Percentiles rank a stretch among this genome's conserved stretches.
Conservation (phyloP, 2,797 vertebrate genomes). For the Rhinogobio ventralis region DNA sequence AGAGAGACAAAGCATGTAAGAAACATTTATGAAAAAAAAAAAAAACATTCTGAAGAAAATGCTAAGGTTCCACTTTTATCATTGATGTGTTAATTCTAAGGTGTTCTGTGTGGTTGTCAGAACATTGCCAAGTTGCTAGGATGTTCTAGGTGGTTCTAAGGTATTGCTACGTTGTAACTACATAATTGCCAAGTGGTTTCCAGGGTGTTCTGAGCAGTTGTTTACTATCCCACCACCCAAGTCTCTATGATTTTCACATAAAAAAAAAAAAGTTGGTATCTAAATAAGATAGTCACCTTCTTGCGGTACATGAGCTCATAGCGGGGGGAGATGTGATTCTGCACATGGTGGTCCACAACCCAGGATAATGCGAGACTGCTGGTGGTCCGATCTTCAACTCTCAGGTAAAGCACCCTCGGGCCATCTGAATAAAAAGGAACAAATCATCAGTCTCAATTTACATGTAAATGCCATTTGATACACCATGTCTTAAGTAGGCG, state of each 20-base stretch:
- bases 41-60: not conserved
- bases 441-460: conserved; percentile 48
- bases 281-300: conserved; percentile 78
- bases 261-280: too few relatives aligned
- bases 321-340: conserved; percentile 85
- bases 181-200: not conserved
- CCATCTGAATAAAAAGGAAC: conserved; percentile 81
- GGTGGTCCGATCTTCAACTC: conserved; percentile 82
- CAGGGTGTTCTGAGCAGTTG: not conserved
- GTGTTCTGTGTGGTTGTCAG: not conserved
- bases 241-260: not conserved
- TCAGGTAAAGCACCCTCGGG: conserved; percentile 88
- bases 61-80: not conserved
- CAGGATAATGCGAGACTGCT: conserved; percentile 89
- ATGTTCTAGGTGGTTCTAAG: too few relatives aligned
- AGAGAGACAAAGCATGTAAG: not conserved
- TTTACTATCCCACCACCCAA: not conserved
- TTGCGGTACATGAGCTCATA: conserved; percentile 97
- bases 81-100: not conserved
- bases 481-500: not conserved
- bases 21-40: not conserved
- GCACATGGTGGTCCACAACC: conserved; percentile 84
- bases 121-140: too few relatives aligned
- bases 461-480: not conserved
- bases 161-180: too few relatives aligned